Percentiles rank a stretch among this genome's conserved stretches.
These are phyloP conservation scores for Idaea aversata DNA, from an alignment of 2,888 invertebrate genomes.

Conservation along the genomic window DNA sequence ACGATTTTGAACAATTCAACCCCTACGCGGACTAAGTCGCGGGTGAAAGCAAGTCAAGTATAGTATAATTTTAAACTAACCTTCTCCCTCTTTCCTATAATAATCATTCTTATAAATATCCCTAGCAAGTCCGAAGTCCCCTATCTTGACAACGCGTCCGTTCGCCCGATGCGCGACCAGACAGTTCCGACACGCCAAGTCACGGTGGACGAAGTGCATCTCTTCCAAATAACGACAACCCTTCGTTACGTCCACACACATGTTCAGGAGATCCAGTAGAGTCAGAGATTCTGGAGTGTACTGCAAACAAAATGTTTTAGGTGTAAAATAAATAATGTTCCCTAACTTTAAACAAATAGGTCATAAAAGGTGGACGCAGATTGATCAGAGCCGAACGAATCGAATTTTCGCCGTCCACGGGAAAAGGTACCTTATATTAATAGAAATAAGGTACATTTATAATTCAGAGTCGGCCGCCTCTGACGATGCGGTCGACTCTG, in stretches of 20 bases:
- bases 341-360: too few species aligned
- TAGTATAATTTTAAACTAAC: constrained; percentile 33
- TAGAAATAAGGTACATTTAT: too few species aligned
- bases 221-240: constrained; percentile 98
- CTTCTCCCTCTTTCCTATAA: constrained; percentile 95
- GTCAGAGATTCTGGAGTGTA: constrained; percentile 84
- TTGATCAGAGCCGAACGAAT: too few species aligned
- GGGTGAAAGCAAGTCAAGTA: too few species aligned
- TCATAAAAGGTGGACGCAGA: too few species aligned
- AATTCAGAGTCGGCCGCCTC: too few species aligned
- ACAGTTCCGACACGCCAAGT: constrained; percentile 97
- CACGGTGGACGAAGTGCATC: constrained; percentile 98
- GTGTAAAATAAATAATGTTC: too few species aligned
- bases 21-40: too few species aligned
- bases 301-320: constrained; percentile 48
- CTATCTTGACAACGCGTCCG: constrained; percentile 94
- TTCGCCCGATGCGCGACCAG: constrained; percentile 88
- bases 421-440: too few species aligned
- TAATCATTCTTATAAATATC: constrained; percentile 99
- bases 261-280: constrained; percentile 91
- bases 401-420: too few species aligned
- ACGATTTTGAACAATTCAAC: too few species aligned
- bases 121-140: constrained; percentile 97
- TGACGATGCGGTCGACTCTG: too few species aligned
- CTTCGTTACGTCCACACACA: constrained; percentile 97